phyloP scores from a whole-genome alignment of 2,888 invertebrate genomes.

The Lepidocyrtinus sp. region DNA sequence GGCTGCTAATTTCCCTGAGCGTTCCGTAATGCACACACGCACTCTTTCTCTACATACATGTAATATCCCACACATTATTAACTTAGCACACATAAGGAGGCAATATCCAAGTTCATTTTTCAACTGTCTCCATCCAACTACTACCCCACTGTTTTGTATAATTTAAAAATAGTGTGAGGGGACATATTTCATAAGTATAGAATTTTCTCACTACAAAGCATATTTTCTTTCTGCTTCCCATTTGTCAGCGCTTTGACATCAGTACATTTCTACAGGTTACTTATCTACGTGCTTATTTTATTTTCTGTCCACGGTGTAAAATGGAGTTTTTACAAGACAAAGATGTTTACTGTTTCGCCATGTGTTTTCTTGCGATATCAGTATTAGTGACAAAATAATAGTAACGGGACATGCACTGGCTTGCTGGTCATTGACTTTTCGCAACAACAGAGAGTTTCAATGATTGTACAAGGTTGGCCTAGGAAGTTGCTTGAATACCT shows the following conservation, averaged over 20 bases:
- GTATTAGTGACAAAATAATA: constrained; percentile 50
- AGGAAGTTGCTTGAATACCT: no score
- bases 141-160: constrained; percentile 5
- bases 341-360: no score
- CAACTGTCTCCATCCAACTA: constrained; percentile 6
- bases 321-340: no score
- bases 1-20: constrained; percentile 54
- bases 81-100: background rate
- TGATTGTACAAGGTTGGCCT: no score
- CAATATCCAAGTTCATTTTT: constrained; percentile 11
- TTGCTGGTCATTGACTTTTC: background rate
- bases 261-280: constrained; percentile 51
- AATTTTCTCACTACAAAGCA: background rate
- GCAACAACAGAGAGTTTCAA: no score
- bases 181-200: no score
- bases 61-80: background rate
- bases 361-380: constrained; percentile 46
- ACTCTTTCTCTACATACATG: background rate
- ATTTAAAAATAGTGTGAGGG: constrained; percentile 6
- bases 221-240: constrained; percentile 40
- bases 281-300: no score
- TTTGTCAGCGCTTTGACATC: constrained; percentile 60
- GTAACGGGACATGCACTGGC: background rate
- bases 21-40: background rate
- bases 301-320: background rate